Evolutionary conservation across 2,113 vertebrate genomes (phyloP).

Genomic region (Chionis minor): DNA sequence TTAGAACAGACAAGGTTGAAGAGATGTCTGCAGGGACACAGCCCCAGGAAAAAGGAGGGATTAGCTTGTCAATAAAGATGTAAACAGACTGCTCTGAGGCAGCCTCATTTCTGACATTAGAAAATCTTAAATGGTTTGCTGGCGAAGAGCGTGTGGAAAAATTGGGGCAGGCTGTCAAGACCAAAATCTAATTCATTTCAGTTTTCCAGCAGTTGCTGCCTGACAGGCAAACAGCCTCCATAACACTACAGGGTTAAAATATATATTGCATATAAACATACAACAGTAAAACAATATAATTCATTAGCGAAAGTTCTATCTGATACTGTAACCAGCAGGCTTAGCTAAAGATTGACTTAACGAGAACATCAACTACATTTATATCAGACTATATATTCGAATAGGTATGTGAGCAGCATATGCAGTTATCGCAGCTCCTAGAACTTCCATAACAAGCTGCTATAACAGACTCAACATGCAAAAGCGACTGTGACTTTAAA

Average conservation of each 20-base stretch:
- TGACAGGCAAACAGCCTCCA: background rate
- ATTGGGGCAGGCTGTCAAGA: constrained; percentile 25
- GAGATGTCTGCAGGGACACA: constrained; percentile 55
- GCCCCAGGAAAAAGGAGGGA: constrained; percentile 53
- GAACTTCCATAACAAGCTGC: background rate
- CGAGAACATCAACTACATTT: background rate
- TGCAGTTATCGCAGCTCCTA: background rate
- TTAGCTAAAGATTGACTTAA: background rate
- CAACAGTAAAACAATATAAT: background rate
- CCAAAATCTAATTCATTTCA: background rate
- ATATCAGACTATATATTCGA: background rate
- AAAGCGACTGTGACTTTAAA: background rate
- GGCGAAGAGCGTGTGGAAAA: constrained; percentile 11
- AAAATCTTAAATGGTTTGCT: constrained; percentile 44
- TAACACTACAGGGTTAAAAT: background rate
- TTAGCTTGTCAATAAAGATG: constrained; percentile 68
- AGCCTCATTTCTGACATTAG: constrained; percentile 57
- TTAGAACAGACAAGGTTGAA: constrained; percentile 51
- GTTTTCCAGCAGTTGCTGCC: background rate
- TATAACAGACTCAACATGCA: background rate
- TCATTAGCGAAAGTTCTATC: background rate
- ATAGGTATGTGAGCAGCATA: background rate
- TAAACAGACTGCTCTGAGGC: constrained; percentile 61
- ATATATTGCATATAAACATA: background rate
- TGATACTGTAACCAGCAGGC: background rate